A percentile compares a stretch with the other conserved stretches of the same genome.
Evolutionary conservation across 2,888 invertebrate species (phyloP).

Genomic region (Caenorhabditis wallacei): DNA sequence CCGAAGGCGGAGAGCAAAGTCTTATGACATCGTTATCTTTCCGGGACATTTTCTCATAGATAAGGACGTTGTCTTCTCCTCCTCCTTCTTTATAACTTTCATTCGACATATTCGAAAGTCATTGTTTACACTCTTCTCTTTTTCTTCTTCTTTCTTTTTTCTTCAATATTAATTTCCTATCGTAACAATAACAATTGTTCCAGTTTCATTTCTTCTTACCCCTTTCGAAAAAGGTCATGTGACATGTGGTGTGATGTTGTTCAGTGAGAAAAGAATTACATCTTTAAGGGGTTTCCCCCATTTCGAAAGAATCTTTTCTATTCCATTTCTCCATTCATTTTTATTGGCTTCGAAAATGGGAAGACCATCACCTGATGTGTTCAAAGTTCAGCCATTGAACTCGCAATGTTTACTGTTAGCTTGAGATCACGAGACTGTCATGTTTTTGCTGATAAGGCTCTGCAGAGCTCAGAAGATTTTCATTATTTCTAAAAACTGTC

Average conservation of each 20-base stretch:
- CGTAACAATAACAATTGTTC: background rate
- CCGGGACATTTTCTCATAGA: conserved; percentile 35
- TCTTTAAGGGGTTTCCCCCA: background rate
- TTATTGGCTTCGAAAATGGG: background rate
- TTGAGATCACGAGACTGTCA: background rate
- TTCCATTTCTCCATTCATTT: too few relatives aligned
- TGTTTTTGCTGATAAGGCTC: background rate
- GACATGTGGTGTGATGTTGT: conserved; percentile 20
- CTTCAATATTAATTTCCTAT: too few relatives aligned
- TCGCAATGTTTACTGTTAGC: background rate
- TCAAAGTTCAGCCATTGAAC: conserved; percentile 12
- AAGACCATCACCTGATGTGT: background rate
- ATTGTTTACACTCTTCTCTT: conserved; percentile 13
- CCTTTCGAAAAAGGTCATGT: conserved; percentile 5
- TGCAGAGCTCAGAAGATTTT: too few relatives aligned
- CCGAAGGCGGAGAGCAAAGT: conserved; percentile 19
- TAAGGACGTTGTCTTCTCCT: conserved; percentile 5
- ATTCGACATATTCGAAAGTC: background rate
- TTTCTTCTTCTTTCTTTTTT: background rate
- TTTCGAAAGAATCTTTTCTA: background rate
- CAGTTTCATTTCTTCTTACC: background rate
- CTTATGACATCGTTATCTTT: conserved; percentile 43
- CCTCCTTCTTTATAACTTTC: background rate
- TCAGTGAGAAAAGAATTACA: background rate
- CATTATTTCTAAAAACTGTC: too few relatives aligned